Conservation (phyloP, 30 jellyfish, hydroid and myxozoan species). For the Aurelia coerulea region DNA sequence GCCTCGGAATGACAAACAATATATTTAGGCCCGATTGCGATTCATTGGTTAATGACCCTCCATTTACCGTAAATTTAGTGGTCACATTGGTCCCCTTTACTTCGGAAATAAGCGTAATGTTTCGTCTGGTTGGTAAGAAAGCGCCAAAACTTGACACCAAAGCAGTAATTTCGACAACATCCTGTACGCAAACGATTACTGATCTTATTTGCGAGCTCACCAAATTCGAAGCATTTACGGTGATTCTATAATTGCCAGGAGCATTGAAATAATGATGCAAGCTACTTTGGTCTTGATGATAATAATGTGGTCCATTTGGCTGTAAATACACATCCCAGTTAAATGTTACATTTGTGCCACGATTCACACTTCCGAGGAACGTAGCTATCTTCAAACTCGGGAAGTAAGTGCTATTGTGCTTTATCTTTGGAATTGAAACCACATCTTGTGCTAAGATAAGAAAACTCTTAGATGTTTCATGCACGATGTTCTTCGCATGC, state of each 20-base stretch:
- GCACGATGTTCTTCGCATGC: constrained; percentile 14
- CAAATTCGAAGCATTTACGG: constrained; percentile 46
- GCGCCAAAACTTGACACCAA: neutral
- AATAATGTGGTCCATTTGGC: neutral
- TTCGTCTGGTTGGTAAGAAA: constrained; percentile 40
- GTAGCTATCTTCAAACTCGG: neutral
- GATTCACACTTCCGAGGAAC: constrained; percentile 15
- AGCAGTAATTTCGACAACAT: constrained; percentile 12
- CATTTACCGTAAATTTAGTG: neutral
- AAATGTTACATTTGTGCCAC: constrained; percentile 47
- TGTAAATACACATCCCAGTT: constrained; percentile 22
- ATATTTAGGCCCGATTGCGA: neutral
- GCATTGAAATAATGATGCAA: neutral
- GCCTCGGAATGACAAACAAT: neutral
- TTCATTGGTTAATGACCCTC: neutral
- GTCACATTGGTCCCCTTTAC: constrained; percentile 36
- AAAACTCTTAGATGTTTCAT: constrained; percentile 1
- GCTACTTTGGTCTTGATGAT: neutral
- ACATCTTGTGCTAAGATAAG: constrained; percentile 25
- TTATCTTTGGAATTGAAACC: neutral
- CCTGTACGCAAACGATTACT: constrained; percentile 26
- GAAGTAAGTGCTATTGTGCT: constrained; percentile 1
- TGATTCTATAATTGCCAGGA: constrained; percentile 35
- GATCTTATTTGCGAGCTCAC: constrained; percentile 14
- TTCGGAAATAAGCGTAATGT: neutral